Evolutionary conservation across 2,113 vertebrate species (phyloP), one percentile per base, ranked within the genome.

Genomic region (Antennarius striatus): DNA sequence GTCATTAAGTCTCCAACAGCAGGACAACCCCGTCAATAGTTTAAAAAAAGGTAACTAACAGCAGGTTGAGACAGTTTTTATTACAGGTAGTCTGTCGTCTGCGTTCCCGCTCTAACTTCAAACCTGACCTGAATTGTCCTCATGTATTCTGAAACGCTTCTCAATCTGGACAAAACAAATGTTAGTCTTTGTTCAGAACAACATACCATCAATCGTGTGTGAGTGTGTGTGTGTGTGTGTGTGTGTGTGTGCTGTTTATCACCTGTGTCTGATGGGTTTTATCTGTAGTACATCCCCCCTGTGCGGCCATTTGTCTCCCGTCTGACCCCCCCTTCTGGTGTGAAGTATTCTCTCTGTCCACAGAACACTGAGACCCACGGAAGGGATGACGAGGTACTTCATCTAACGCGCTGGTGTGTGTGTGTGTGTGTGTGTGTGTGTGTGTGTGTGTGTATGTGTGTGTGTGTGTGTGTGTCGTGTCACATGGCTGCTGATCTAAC

Each of bases 321-420:
- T 74, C 76, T 64, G 77, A 83, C 73, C 82, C 73, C 46, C 46
- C 75, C 74, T 81, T 75, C 83, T 72, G 52, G 15, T 71, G 56
- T 75, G 68, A 71, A 47, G 61, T 14, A 36, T 62, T 68, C 47
- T 67, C 64, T 61, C 61, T 58, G 62, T 71, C 16, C 15, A 64
- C 73, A 54, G 49, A 61, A 57, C 73, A 57, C 60, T 36, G 17
- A 30, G 54, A 59, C 43, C 71, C 32, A 39, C 28, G 53, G 58
- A 62, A 45, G 63, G 36, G 63, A 46, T 40, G 73, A 75, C 49
- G 29, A 50, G 46, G 52, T 51, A 45, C 60, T 50, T 56, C 55
- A 22, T 10, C 29, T 15, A 43, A 12, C 42, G 8, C 10, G 42
- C 3, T 43, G 42, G 6, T 8, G 32, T 7, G 3, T 46, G 12